A percentile compares a stretch with the other conserved stretches of the same genome.
These are phyloP conservation scores for Oenanthe oenanthe DNA, from an alignment of 2,113 vertebrate genomes.

Conservation along the genomic window DNA sequence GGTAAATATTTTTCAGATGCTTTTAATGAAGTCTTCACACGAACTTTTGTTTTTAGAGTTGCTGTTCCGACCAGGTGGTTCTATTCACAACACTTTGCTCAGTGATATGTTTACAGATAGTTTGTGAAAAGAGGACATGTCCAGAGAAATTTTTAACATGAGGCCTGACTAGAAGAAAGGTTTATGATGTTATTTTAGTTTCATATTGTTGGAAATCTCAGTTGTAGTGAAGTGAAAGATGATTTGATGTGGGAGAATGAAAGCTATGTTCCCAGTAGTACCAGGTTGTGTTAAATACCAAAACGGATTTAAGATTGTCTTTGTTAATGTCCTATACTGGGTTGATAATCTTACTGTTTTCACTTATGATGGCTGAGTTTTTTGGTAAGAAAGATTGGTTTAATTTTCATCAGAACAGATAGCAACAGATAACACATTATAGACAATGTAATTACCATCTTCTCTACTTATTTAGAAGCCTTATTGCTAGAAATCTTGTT, in stretches of 20 bases:
- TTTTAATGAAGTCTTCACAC: neutral
- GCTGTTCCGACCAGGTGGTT: neutral
- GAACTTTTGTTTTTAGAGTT: neutral
- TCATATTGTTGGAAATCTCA: constrained; percentile 20
- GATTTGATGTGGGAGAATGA: constrained; percentile 51
- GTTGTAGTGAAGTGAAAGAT: constrained; percentile 31
- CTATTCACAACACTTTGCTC: neutral
- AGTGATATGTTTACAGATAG: neutral
- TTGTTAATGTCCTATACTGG: neutral
- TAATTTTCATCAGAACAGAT: neutral
- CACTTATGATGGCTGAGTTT: neutral
- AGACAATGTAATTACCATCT: neutral
- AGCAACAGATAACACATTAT: neutral
- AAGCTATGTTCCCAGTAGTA: neutral
- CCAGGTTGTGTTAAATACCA: neutral
- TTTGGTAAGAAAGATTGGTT: neutral
- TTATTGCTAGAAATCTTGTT: neutral
- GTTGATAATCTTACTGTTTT: neutral
- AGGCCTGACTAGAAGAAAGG: neutral
- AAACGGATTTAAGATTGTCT: constrained; percentile 11
- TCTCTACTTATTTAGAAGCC: neutral
- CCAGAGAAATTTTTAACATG: neutral
- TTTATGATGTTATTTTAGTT: neutral
- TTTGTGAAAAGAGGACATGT: neutral
- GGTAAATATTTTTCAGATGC: neutral